Evolutionary conservation across 2,113 vertebrate genomes (phyloP).

Genomic region (Callipepla squamata): DNA sequence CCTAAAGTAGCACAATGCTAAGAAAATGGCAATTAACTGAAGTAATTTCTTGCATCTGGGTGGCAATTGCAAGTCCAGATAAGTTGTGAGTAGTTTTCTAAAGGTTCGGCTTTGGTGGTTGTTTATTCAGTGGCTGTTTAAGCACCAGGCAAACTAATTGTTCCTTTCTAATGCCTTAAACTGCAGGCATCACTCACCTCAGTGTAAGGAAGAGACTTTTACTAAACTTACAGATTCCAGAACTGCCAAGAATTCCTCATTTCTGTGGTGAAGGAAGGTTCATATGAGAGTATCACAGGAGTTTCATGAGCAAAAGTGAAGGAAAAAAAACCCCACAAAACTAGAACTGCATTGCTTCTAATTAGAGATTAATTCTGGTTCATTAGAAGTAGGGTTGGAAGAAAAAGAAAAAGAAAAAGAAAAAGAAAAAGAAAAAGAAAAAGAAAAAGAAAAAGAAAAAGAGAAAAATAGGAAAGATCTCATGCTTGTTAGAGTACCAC

Average conservation of each 20-base stretch:
- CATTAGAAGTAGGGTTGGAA: not conserved
- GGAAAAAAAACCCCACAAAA: not conserved
- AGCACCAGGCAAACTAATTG: slow-evolving; percentile 18
- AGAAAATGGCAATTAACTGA: slow-evolving; percentile 55
- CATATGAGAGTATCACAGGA: not conserved
- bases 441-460: not conserved
- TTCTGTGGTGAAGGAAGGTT: slow-evolving; percentile 4
- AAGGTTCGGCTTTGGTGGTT: not conserved
- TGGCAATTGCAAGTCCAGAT: slow-evolving; percentile 58
- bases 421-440: not conserved
- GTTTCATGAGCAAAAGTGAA: not conserved
- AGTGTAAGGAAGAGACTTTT: slow-evolving; percentile 60
- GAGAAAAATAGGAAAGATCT: not conserved
- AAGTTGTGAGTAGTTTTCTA: slow-evolving; percentile 24
- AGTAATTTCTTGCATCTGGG: slow-evolving; percentile 52
- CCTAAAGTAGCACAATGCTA: slow-evolving; percentile 42
- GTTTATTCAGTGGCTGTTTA: slow-evolving; percentile 40
- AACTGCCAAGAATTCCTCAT: slow-evolving; percentile 24
- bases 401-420: accelerated
- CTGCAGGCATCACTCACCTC: slow-evolving; percentile 16
- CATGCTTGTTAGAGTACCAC: not conserved
- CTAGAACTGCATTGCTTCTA: not conserved
- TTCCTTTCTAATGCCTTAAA: slow-evolving; percentile 40
- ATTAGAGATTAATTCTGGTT: slow-evolving; percentile 8
- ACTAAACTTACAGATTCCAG: slow-evolving; percentile 11